Evolutionary conservation across 2,888 invertebrate species (phyloP), one percentile per base, ranked within the genome.

Genomic region (Oscheius sp.): DNA sequence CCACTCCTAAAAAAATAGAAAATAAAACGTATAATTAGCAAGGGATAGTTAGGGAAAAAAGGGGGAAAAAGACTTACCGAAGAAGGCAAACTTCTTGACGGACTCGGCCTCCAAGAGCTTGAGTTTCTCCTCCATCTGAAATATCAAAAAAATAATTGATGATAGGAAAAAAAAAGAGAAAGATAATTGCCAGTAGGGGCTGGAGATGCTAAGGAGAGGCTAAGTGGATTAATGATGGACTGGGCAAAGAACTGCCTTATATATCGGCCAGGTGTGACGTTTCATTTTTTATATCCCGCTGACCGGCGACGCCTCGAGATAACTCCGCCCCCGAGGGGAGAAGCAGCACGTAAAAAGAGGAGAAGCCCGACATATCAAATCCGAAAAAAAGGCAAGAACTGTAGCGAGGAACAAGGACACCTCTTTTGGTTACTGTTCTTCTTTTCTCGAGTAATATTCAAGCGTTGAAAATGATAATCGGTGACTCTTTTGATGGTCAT

Each of bases 1-100:
- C 80, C 29, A 78, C 80, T 64, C 70, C 66, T 66, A 5, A n/a
- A 63, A 43, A 12, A 3, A 41, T n/a, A 46, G 23, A 45, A 35
- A 9, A 35, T 9, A 35, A 9, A 9, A 6, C 35, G 9, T 9
- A 35, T 18, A 13, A 13, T 49, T 49, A n/a, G 49, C 3, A 13
- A 9, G 9, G 35, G 35, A 35, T n/a, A n/a, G n/a, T n/a, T n/a
- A 55, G 58, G 7, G 25, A 25, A 25, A 16, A 29, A 29, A 58
- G 27, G 18, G 43, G 25, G 13, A n/a, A 49, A n/a, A 2, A 52
- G 35, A 66, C 66, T 25, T 16, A 66, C 70, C 87, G 77, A 84
- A 83, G 79, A 88, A 87, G 77, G 88, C 88, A 74, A 87, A 78
- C 73, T 80, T 82, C 77, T 85, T 84, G 63, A 85, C 79, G 58